phyloP scores from a whole-genome alignment of 92 coral and sea anemone genomes.

The Isaurus tuberculatus region DNA sequence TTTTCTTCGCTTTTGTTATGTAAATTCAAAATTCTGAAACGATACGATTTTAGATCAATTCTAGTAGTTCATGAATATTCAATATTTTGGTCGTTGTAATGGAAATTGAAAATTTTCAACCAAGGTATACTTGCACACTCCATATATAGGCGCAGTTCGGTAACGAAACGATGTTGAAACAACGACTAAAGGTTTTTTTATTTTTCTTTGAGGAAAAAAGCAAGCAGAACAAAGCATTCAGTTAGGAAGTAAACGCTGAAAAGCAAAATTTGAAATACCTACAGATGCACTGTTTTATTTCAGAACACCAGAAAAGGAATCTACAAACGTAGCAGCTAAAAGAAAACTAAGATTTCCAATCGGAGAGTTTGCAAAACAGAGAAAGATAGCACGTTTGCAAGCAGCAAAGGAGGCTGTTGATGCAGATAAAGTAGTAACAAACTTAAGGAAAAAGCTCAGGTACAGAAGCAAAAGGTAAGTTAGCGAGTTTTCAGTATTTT shows the following conservation, averaged over 20 bases:
- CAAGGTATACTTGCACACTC: constrained; percentile 39
- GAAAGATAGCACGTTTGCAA: constrained; percentile 53
- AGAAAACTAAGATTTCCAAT: constrained; percentile 55
- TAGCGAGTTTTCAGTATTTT: constrained; percentile 15
- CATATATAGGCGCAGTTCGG: constrained; percentile 38
- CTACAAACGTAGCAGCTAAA: constrained; percentile 46
- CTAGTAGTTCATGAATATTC: constrained; percentile 17
- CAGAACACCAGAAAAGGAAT: constrained; percentile 45
- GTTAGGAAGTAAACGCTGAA: constrained; percentile 19
- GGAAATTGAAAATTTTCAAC: constrained; percentile 50
- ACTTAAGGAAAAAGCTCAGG: constrained; percentile 25
- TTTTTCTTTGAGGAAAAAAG: not conserved
- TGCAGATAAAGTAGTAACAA: constrained; percentile 47
- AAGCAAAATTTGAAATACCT: constrained; percentile 6
- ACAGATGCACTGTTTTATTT: constrained; percentile 2
- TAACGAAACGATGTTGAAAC: constrained; percentile 26
- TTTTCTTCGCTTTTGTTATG: constrained; percentile 29
- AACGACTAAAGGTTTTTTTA: not conserved
- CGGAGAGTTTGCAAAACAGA: constrained; percentile 47
- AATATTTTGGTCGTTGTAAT: constrained; percentile 41
- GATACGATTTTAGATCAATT: constrained; percentile 48
- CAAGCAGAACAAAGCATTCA: constrained; percentile 11
- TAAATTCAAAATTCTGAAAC: constrained; percentile 54
- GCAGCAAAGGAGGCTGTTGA: constrained; percentile 36
- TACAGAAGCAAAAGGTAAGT: constrained; percentile 59